Percentiles rank a stretch among this genome's conserved stretches.
Conservation (phyloP, 2,113 vertebrate genomes). For the Xiphophorus hellerii region DNA sequence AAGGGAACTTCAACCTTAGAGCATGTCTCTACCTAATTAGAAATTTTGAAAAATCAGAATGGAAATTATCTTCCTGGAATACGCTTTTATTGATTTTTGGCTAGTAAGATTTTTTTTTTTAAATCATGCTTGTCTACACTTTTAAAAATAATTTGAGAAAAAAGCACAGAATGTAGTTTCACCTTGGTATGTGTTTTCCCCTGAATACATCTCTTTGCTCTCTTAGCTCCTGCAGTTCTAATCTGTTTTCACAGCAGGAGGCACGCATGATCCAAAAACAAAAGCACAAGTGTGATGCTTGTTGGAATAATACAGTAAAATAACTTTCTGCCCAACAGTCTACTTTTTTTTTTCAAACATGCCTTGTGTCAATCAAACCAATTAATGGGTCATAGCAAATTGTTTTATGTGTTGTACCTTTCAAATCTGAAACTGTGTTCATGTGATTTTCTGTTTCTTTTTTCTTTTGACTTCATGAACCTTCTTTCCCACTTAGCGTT, state of each 20-base stretch:
- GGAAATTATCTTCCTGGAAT: slow-evolving; percentile 40
- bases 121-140: not conserved
- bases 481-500: too few species aligned
- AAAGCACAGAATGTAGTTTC: not conserved
- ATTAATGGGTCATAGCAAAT: too few species aligned
- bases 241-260: not conserved
- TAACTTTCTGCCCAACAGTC: not conserved
- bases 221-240: not conserved
- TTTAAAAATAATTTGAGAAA: too few species aligned
- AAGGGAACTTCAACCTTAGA: slow-evolving; percentile 53
- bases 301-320: not conserved
- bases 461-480: too few species aligned
- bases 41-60: slow-evolving; percentile 39
- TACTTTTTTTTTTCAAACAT: not conserved
- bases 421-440: too few species aligned
- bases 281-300: not conserved
- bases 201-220: too few species aligned
- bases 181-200: not conserved
- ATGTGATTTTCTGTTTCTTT: too few species aligned
- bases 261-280: not conserved
- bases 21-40: slow-evolving; percentile 35
- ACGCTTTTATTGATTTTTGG: slow-evolving; percentile 28
- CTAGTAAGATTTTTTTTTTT: not conserved
- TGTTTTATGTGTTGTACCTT: too few species aligned
- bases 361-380: not conserved